phyloP scores from a whole-genome alignment of 1,140 invertebrate genomes.

The Zaprionus inermis region DNA sequence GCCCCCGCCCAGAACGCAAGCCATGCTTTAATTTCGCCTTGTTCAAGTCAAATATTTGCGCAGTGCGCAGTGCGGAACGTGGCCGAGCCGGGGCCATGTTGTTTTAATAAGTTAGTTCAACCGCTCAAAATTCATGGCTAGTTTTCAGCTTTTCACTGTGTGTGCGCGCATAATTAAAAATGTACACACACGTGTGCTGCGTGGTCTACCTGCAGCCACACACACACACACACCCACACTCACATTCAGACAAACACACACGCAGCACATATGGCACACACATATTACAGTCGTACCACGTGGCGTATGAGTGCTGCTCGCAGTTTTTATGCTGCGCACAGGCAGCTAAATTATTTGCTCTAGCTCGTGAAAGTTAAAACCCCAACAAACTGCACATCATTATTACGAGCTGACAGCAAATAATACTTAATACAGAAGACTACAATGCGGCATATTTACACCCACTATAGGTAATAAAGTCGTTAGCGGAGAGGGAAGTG shows the following conservation, averaged over 20 bases:
- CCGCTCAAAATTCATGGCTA: conserved; percentile 55
- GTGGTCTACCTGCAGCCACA: conserved; percentile 7
- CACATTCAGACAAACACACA: too few relatives aligned
- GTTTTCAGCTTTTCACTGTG: conserved; percentile 51
- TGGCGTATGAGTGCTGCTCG: conserved; percentile 40
- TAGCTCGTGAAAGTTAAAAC: conserved; percentile 39
- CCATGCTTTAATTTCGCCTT: conserved; percentile 56
- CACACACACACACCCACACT: neutral
- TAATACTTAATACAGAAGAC: conserved; percentile 37
- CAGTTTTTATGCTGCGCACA: conserved; percentile 36
- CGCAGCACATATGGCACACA: neutral
- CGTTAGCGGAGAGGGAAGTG: neutral
- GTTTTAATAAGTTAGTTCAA: conserved; percentile 75
- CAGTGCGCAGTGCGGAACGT: neutral
- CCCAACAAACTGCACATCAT: conserved; percentile 45
- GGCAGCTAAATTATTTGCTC: conserved; percentile 44
- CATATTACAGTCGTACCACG: conserved; percentile 8
- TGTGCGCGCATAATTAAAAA: conserved; percentile 75
- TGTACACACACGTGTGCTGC: conserved; percentile 69
- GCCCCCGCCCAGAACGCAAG: neutral
- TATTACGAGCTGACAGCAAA: conserved; percentile 30
- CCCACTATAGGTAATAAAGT: conserved; percentile 1
- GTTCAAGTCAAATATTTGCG: conserved; percentile 62
- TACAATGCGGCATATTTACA: conserved; percentile 39
- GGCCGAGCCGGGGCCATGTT: conserved; percentile 40